Base-by-base conservation (phyloP, 2,797 vertebrate genomes). In the Alcedo quadribrachys region DNA sequence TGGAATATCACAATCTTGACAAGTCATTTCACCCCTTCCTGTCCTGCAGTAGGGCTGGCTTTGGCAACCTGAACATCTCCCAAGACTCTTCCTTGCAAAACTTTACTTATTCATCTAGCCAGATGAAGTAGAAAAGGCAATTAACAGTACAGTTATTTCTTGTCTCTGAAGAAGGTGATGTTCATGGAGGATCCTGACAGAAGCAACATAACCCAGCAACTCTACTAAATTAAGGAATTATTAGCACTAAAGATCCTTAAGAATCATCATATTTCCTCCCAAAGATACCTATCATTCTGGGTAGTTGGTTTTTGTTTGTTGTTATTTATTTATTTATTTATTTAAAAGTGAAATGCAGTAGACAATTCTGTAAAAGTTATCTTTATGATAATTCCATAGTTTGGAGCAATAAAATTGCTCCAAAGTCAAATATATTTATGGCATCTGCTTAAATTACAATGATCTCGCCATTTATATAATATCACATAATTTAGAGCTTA, bases 341-440 rank as follows among this genome's bases (percentile, higher is more conserved):
- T 67, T 85, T 65, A 87, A 81, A 93, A 91, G 60, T 46, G 46
- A 76, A 87, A 90, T 51, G n/a, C 77, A 80, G 63, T 50, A 81
- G 53, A 69, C 84, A 85, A 42, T 58, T 50, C 58, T 70, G 53
- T 58, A 90, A 81, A 86, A 92, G 92, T 89, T 92, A 92, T 78
- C 67, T 87, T 90, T 80, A 83, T 33, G 63, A 77, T 92, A 83
- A 90, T 50, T 28, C 70, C 70, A 69, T 32, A 37, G 37, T 37
- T 37, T 37, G 37, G 37, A 37, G 37, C 37, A 37, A 37, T 37
- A 13, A 13, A 13, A 37, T 37, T 37, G 37, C 65, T 82, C 43
- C 10, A 12, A 81, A 83, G 37, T 67, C 78, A 94, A 93, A 88
- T 81, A 65, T 77, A 68, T 91, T 89, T 61, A 75, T 83, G 43